phyloP scores from a whole-genome alignment of 2,888 invertebrate genomes.

The Gnatocerus cornutus region DNA sequence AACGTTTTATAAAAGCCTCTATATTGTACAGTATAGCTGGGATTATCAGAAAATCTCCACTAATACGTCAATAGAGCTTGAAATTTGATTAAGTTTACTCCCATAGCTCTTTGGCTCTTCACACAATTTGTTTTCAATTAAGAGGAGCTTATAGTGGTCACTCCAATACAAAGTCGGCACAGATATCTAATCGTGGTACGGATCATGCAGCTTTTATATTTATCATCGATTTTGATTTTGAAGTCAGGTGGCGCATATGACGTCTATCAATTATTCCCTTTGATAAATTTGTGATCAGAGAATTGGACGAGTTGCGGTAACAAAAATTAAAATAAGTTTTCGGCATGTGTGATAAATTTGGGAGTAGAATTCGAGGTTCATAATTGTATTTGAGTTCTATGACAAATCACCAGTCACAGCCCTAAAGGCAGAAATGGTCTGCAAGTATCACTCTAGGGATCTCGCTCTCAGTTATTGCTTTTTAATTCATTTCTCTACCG shows the following conservation, averaged over 20 bases:
- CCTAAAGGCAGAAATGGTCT: constrained; percentile 47
- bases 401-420: constrained; percentile 54
- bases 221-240: constrained; percentile 42
- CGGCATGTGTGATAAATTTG: constrained; percentile 49
- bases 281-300: constrained; percentile 27
- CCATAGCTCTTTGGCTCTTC: constrained; percentile 60
- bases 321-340: constrained; percentile 48
- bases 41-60: constrained; percentile 69
- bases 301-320: constrained; percentile 15
- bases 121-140: constrained; percentile 55
- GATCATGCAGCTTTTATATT: constrained; percentile 49
- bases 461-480: constrained; percentile 44
- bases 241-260: constrained; percentile 9
- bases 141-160: constrained; percentile 14
- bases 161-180: constrained; percentile 46
- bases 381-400: constrained; percentile 55
- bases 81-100: constrained; percentile 70
- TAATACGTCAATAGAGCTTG: constrained; percentile 70
- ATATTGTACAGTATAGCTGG: constrained; percentile 47
- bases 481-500: constrained; percentile 48
- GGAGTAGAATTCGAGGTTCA: constrained; percentile 47
- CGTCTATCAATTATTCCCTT: constrained; percentile 35
- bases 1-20: constrained; percentile 31
- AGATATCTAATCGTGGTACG: constrained; percentile 49
- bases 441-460: constrained; percentile 49